Conservation (phyloP, 2,113 vertebrate genomes). For the Onychorhynchus coronatus region DNA sequence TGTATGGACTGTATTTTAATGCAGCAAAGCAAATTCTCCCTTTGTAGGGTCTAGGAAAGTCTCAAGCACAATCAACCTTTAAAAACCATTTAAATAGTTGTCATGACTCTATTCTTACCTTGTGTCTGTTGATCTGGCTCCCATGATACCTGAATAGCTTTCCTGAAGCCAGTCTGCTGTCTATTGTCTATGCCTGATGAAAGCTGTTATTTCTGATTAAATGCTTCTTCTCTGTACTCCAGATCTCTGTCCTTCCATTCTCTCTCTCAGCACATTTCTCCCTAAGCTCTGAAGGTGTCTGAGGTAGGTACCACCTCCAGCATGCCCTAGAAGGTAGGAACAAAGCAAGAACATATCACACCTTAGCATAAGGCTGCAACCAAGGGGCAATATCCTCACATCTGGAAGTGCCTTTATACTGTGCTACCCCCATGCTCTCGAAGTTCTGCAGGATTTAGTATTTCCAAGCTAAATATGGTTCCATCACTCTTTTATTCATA, state of each 20-base stretch:
- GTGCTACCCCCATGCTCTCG: not conserved
- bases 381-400: not conserved
- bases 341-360: not conserved
- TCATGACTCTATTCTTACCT: not conserved
- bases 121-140: not conserved
- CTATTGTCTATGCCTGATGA: conserved; percentile 31
- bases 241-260: not conserved
- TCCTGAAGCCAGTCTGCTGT: conserved; percentile 1
- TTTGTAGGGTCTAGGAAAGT: not conserved
- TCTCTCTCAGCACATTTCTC: not conserved
- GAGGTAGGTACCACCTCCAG: not conserved
- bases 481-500: not conserved
- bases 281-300: not conserved
- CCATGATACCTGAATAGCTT: not conserved
- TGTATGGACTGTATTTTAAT: not conserved
- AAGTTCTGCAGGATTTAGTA: not conserved
- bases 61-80: not conserved
- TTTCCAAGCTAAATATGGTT: not conserved
- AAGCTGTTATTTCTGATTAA: not conserved
- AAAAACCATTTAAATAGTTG: not conserved
- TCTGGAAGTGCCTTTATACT: not conserved
- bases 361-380: not conserved
- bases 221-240: not conserved
- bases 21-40: not conserved
- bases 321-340: not conserved